These are phyloP conservation scores for Nemotelus pantherinus DNA, from an alignment of 2,888 invertebrate genomes.

Conservation along the genomic window DNA sequence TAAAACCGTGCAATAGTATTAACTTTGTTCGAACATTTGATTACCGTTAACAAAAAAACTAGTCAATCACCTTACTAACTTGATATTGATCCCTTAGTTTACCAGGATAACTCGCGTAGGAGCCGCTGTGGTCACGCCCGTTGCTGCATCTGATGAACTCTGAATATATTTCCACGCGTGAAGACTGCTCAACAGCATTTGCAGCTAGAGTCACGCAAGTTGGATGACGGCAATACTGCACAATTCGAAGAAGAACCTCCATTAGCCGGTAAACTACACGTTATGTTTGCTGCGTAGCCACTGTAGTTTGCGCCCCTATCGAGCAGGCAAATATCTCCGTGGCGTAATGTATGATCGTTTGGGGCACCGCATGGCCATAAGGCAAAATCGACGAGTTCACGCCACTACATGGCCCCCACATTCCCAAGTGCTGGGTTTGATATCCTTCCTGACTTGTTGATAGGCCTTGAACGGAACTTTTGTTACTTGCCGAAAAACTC, in stretches of 20 bases:
- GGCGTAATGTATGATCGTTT: conserved; percentile 78
- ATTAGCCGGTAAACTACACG: conserved; percentile 93
- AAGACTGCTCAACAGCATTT: too few relatives aligned
- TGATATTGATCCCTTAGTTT: too few relatives aligned
- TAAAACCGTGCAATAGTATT: too few relatives aligned
- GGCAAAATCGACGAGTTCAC: conserved; percentile 88
- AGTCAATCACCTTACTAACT: too few relatives aligned
- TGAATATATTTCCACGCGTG: too few relatives aligned
- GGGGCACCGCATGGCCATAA: conserved; percentile 99
- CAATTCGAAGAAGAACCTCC: conserved; percentile 65
- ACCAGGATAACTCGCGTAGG: too few relatives aligned
- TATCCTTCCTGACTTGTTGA: conserved; percentile 74
- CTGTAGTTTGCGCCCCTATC: conserved; percentile 99
- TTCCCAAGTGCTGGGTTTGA: conserved; percentile 76
- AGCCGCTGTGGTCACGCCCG: too few relatives aligned
- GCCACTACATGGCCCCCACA: conserved; percentile 92
- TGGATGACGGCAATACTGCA: too few relatives aligned
- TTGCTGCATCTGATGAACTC: too few relatives aligned
- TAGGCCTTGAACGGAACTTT: conserved; percentile 97
- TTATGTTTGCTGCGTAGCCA: conserved; percentile 96
- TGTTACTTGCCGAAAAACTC: conserved; percentile 89
- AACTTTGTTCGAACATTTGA: too few relatives aligned
- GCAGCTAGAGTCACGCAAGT: too few relatives aligned
- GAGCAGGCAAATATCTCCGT: conserved; percentile 93
- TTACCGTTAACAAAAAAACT: too few relatives aligned